A percentile compares a stretch with the other conserved stretches of the same genome.
These are phyloP conservation scores for Tigriopus japonicus DNA, from an alignment of 1,140 invertebrate genomes.

Conservation along the genomic window DNA sequence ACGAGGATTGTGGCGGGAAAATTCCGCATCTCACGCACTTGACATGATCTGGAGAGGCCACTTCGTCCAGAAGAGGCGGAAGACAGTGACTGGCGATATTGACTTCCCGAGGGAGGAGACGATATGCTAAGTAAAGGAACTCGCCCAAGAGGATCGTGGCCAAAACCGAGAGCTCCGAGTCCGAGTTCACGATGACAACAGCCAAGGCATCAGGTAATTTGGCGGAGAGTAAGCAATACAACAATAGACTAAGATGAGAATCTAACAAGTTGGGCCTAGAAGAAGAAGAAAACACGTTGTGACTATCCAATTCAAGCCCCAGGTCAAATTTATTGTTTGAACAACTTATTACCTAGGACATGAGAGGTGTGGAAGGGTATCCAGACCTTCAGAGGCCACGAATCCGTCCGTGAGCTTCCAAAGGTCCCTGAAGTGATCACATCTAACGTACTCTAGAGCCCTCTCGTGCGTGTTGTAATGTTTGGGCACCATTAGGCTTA, in stretches of 20 bases:
- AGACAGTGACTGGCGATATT: slow-evolving; percentile 58
- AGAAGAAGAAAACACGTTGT: too few relatives aligned
- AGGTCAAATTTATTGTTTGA: not conserved
- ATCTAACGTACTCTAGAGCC: too few relatives aligned
- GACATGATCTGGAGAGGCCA: not conserved
- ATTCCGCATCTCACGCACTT: not conserved
- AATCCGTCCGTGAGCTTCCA: slow-evolving; percentile 83
- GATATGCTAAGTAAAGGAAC: slow-evolving; percentile 61
- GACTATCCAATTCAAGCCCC: not conserved
- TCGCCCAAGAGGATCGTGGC: slow-evolving; percentile 64
- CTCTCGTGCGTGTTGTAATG: not conserved
- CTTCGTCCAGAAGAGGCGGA: slow-evolving; percentile 50
- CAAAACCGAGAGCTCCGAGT: slow-evolving; percentile 67
- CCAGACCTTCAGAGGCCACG: slow-evolving; percentile 64
- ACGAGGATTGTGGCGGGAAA: too few relatives aligned
- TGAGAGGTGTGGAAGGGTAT: slow-evolving; percentile 56
- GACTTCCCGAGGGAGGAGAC: slow-evolving; percentile 60
- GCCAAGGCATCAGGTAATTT: slow-evolving; percentile 70
- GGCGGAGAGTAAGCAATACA: slow-evolving; percentile 66
- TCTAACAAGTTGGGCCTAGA: slow-evolving; percentile 68
- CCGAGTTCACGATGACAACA: slow-evolving; percentile 70
- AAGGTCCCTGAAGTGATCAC: slow-evolving; percentile 36
- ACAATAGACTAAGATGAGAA: slow-evolving; percentile 67
- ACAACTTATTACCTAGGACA: slow-evolving; percentile 32
- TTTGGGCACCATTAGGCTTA: slow-evolving; percentile 35